phyloP scores from a whole-genome alignment of 2,797 vertebrate species.

The Bradypus variegatus region DNA sequence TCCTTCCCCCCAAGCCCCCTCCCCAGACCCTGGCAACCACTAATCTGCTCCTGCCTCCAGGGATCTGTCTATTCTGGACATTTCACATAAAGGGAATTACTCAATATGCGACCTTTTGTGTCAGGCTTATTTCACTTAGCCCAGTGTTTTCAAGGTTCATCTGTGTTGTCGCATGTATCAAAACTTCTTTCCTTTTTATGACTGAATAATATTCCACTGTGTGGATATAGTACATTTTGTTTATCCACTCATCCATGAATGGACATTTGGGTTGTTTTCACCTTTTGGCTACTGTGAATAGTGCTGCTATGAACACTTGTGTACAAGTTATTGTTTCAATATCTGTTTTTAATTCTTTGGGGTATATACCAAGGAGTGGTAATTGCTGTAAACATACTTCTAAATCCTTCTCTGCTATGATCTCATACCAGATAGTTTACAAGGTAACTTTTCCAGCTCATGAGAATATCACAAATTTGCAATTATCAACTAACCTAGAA shows the following conservation, averaged over 20 bases:
- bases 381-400: not conserved
- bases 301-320: not conserved
- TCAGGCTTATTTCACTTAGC: not conserved
- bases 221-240: not conserved
- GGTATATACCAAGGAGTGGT: not conserved
- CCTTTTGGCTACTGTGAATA: not conserved
- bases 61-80: not conserved
- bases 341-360: not conserved
- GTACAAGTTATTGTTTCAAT: not conserved
- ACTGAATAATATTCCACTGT: no score
- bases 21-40: not conserved
- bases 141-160: not conserved
- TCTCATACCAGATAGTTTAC: not conserved
- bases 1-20: not conserved
- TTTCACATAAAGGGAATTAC: not conserved
- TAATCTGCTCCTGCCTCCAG: not conserved
- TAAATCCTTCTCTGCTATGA: not conserved
- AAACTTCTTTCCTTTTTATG: no score
- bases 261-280: not conserved
- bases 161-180: no score
- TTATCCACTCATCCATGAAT: not conserved
- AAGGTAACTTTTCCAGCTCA: not conserved
- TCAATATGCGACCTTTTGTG: not conserved
- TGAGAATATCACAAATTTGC: not conserved
- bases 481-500: not conserved